These are phyloP conservation scores for Zosterops japonicus DNA, from an alignment of 2,113 vertebrate genomes.

Conservation along the genomic window DNA sequence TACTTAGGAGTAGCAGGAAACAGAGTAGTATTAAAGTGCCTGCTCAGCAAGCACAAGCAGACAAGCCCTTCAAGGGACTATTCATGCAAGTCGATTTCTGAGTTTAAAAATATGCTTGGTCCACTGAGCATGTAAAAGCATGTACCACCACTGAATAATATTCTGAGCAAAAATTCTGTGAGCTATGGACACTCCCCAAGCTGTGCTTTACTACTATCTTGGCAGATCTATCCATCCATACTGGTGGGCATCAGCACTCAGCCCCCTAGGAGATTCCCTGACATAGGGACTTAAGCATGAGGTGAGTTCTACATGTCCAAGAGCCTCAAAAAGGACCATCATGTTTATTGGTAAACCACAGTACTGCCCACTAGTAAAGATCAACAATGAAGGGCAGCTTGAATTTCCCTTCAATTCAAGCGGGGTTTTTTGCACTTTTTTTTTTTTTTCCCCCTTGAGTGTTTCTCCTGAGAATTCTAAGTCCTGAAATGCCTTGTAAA, in stretches of 20 bases:
- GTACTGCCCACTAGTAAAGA: background rate
- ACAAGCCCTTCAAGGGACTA: background rate
- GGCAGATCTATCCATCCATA: background rate
- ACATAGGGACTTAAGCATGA: background rate
- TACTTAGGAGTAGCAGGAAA: background rate
- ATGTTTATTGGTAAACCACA: background rate
- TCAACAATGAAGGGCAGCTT: background rate
- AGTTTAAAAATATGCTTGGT: background rate
- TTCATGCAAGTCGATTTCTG: background rate
- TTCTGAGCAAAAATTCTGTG: background rate
- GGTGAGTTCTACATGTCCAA: background rate
- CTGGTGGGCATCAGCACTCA: background rate
- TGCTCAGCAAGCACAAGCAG: background rate
- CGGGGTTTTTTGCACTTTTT: fast-evolving
- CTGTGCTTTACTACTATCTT: background rate
- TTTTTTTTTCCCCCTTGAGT: background rate
- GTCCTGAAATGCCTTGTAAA: background rate
- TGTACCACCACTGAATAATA: background rate
- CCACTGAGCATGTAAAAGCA: background rate
- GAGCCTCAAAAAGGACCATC: background rate
- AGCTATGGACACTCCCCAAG: background rate
- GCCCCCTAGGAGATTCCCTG: background rate
- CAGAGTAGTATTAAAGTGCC: background rate
- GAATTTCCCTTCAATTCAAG: background rate
- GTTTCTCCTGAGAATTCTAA: background rate